Conservation (phyloP, 2,797 vertebrate genomes). For the Cetoscarus ocellatus region DNA sequence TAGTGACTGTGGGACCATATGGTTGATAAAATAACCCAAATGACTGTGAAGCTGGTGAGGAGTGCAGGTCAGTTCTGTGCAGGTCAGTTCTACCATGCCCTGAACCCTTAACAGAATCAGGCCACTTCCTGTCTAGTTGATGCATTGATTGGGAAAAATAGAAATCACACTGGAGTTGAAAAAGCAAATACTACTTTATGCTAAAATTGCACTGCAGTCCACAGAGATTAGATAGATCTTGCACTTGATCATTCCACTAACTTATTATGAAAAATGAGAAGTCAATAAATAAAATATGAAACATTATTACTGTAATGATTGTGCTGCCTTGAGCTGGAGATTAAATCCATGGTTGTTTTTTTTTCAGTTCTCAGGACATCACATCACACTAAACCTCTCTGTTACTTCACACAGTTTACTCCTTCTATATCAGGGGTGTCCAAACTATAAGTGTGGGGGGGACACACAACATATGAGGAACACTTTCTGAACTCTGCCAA, state of each 20-base stretch:
- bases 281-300: conserved; percentile 60
- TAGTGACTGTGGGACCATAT: conserved; percentile 60
- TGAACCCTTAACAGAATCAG: conserved; percentile 69
- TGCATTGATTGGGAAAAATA: conserved; percentile 6
- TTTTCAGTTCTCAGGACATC: conserved; percentile 58
- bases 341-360: conserved; percentile 68
- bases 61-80: conserved; percentile 29
- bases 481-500: background rate
- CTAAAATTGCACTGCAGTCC: conserved; percentile 7
- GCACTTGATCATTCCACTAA: conserved; percentile 43
- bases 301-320: conserved; percentile 63
- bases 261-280: conserved; percentile 66
- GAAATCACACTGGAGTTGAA: background rate
- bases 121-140: conserved; percentile 60
- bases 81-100: conserved; percentile 72
- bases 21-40: conserved; percentile 69
- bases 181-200: background rate
- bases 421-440: conserved; percentile 6
- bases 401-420: conserved; percentile 35
- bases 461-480: background rate
- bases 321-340: conserved; percentile 49
- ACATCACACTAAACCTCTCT: conserved; percentile 53
- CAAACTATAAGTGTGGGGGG: conserved; percentile 34
- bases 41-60: conserved; percentile 58
- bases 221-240: conserved; percentile 28